Conservation (phyloP, 2,888 invertebrate genomes). For the Eupithecia tripunctaria region DNA sequence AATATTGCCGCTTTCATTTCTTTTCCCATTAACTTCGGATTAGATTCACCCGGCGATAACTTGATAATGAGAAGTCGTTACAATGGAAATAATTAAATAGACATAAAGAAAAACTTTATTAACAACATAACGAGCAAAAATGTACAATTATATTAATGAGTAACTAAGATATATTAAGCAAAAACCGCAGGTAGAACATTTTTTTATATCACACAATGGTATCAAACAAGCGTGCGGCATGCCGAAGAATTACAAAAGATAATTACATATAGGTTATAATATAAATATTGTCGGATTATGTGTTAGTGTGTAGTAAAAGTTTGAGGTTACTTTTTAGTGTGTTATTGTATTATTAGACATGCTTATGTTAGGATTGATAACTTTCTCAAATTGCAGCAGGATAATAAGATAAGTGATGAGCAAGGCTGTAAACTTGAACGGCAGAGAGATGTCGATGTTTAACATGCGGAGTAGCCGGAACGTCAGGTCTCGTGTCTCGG, state of each 20-base stretch:
- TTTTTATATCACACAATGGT: background rate
- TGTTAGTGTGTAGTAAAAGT: background rate
- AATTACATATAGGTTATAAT: background rate
- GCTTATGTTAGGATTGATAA: slow-evolving; percentile 51
- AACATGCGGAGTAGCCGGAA: slow-evolving; percentile 72
- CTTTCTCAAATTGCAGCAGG: slow-evolving; percentile 70
- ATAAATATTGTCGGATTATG: too few species aligned
- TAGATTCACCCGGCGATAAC: background rate
- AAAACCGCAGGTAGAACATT: background rate
- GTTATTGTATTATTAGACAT: background rate
- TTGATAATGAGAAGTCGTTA: background rate
- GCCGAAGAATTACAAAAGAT: background rate
- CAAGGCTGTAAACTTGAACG: slow-evolving; percentile 69
- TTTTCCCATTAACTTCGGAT: slow-evolving; percentile 15
- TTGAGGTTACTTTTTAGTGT: background rate
- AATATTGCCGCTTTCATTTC: slow-evolving; percentile 15
- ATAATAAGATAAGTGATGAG: slow-evolving; percentile 73
- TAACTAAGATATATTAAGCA: background rate
- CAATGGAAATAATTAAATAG: background rate
- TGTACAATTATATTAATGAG: background rate
- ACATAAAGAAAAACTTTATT: background rate
- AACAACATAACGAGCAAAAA: background rate
- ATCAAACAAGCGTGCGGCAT: background rate
- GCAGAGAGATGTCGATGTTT: slow-evolving; percentile 69
- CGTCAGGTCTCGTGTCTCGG: slow-evolving; percentile 67